These are phyloP conservation scores for Drosophila melanica DNA, from an alignment of 1,140 invertebrate genomes.

Conservation along the genomic window DNA sequence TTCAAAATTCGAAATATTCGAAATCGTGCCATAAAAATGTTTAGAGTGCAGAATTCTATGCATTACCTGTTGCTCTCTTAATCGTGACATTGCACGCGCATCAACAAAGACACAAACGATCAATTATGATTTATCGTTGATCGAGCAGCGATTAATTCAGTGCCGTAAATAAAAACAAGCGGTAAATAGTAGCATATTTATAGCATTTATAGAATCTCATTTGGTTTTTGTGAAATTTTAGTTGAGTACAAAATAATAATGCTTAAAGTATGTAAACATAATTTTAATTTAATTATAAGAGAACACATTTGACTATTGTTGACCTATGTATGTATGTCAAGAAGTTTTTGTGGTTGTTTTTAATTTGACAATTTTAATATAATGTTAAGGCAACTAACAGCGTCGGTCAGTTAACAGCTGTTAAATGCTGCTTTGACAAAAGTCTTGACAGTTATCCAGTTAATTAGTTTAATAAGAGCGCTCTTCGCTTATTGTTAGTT, in stretches of 20 bases:
- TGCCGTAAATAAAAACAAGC: constrained; percentile 17
- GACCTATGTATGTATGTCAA: constrained; percentile 1
- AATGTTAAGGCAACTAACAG: constrained; percentile 24
- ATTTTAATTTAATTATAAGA: constrained; percentile 4
- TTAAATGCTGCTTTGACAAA: constrained; percentile 35
- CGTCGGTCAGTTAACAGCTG: constrained; percentile 32
- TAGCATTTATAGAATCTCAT: constrained; percentile 53
- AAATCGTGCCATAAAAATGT: no score
- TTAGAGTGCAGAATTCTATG: no score
- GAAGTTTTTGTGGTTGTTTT: not conserved
- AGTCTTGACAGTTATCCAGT: constrained; percentile 31
- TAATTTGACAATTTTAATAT: constrained; percentile 32
- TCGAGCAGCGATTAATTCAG: constrained; percentile 6
- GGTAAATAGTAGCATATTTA: constrained; percentile 61
- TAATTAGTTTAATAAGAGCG: constrained; percentile 10
- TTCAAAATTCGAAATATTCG: no score
- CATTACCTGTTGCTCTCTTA: no score
- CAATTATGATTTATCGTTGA: constrained; percentile 20
- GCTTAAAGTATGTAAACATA: constrained; percentile 30
- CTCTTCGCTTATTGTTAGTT: constrained; percentile 9
- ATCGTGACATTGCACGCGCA: no score
- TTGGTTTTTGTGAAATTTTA: constrained; percentile 47
- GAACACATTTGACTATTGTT: constrained; percentile 12
- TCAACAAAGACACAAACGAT: not conserved
- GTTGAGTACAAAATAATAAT: constrained; percentile 65